phyloP scores from a whole-genome alignment of 2,797 vertebrate species.

The Scleropages formosus region DNA sequence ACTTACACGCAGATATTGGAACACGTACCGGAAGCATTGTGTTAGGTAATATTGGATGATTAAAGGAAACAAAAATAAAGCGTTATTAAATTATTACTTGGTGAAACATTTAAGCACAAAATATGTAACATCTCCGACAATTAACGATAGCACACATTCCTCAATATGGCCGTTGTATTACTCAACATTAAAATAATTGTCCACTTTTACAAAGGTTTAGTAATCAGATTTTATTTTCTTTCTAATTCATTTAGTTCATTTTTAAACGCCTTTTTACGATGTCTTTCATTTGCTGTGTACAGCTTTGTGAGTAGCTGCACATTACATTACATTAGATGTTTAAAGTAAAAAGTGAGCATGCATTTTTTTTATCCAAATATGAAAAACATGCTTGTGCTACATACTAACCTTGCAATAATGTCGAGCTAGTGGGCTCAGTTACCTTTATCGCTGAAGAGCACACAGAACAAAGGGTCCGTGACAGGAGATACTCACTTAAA shows the following conservation, averaged over 20 bases:
- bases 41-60: constrained; percentile 58
- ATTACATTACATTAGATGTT: constrained; percentile 40
- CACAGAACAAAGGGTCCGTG: constrained; percentile 63
- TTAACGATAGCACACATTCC: constrained; percentile 39
- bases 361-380: background rate
- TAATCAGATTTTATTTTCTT: constrained; percentile 5
- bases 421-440: constrained; percentile 87
- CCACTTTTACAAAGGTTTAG: background rate
- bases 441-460: constrained; percentile 76
- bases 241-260: background rate
- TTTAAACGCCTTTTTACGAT: background rate
- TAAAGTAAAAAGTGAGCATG: constrained; percentile 49
- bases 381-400: constrained; percentile 46
- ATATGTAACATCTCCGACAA: constrained; percentile 55
- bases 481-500: constrained; percentile 43
- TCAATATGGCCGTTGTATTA: background rate
- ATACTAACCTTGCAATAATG: constrained; percentile 89
- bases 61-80: constrained; percentile 52
- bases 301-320: background rate
- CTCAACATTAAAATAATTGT: background rate
- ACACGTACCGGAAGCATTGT: constrained; percentile 65
- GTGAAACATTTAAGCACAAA: constrained; percentile 25
- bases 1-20: constrained; percentile 65
- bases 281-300: background rate
- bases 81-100: constrained; percentile 42